phyloP scores from a whole-genome alignment of 2,113 vertebrate species.

The Oryzias celebensis region DNA sequence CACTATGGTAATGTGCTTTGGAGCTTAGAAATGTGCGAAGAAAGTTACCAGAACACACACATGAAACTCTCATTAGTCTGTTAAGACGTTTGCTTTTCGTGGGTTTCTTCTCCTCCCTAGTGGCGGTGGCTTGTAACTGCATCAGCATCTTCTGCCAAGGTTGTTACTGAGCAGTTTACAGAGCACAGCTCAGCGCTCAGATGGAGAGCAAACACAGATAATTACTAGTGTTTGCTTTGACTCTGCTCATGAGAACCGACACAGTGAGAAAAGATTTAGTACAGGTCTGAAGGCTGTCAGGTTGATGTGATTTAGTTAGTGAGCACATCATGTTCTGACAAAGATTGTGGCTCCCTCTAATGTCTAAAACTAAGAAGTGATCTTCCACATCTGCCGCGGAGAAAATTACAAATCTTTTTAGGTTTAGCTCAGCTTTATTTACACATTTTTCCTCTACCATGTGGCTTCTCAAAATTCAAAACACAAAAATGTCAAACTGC shows the following conservation, averaged over 20 bases:
- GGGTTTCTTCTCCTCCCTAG: slow-evolving; percentile 52
- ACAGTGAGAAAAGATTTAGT: neutral
- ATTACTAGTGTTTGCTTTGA: slow-evolving; percentile 28
- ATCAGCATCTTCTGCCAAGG: slow-evolving; percentile 25
- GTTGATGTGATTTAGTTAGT: neutral
- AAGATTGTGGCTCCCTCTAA: slow-evolving; percentile 40
- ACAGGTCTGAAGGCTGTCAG: neutral
- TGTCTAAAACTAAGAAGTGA: slow-evolving; percentile 8
- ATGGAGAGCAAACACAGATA: slow-evolving; percentile 34
- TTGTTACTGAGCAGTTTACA: slow-evolving; percentile 50
- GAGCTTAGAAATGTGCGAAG: neutral
- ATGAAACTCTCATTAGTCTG: neutral
- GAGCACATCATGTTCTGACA: neutral
- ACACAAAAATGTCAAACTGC: too few species aligned
- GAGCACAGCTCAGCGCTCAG: slow-evolving; percentile 19
- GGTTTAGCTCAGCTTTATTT: too few species aligned
- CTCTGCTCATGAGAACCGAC: slow-evolving; percentile 7
- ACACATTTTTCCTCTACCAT: too few species aligned
- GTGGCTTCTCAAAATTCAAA: too few species aligned
- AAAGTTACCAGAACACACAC: slow-evolving; percentile 16
- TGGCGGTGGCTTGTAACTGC: slow-evolving; percentile 6
- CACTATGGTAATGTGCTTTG: slow-evolving; percentile 9
- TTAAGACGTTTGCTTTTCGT: neutral
- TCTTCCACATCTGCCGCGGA: neutral
- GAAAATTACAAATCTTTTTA: too few species aligned